Percentiles rank a stretch among this genome's conserved stretches.
Conservation (phyloP, 2,797 vertebrate genomes). For the Lutjanus campechanus region DNA sequence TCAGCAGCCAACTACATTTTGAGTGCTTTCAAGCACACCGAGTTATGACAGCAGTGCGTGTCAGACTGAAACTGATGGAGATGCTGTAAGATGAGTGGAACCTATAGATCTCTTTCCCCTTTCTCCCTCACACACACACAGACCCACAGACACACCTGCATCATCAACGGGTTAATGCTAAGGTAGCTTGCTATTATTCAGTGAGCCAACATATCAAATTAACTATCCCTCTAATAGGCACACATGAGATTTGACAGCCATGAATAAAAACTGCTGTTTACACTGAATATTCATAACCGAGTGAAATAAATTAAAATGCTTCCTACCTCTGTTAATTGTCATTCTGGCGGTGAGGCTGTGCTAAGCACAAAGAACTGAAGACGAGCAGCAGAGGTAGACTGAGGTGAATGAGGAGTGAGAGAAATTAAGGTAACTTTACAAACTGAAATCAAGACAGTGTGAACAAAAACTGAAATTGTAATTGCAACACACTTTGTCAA, state of each 20-base stretch:
- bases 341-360: conserved; percentile 64
- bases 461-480: conserved; percentile 7
- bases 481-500: conserved; percentile 31
- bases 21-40: not conserved
- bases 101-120: conserved; percentile 5
- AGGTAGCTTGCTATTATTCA: conserved; percentile 72
- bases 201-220: conserved; percentile 74
- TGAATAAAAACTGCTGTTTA: conserved; percentile 80
- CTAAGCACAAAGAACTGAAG: conserved; percentile 44
- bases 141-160: conserved; percentile 39
- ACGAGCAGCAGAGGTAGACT: conserved; percentile 29
- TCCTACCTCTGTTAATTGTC: conserved; percentile 76
- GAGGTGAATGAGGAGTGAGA: conserved; percentile 29
- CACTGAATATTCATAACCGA: conserved; percentile 85
- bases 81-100: conserved; percentile 14
- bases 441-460: conserved; percentile 6
- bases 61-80: conserved; percentile 34
- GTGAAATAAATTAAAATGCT: conserved; percentile 76
- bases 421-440: conserved; percentile 35
- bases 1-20: not conserved
- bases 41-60: not conserved
- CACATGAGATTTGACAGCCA: conserved; percentile 83
- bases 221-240: conserved; percentile 83
- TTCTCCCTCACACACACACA: conserved; percentile 14
- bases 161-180: conserved; percentile 76